Base-by-base conservation (phyloP, 2,113 vertebrate species). In the Platysteira castanea region DNA sequence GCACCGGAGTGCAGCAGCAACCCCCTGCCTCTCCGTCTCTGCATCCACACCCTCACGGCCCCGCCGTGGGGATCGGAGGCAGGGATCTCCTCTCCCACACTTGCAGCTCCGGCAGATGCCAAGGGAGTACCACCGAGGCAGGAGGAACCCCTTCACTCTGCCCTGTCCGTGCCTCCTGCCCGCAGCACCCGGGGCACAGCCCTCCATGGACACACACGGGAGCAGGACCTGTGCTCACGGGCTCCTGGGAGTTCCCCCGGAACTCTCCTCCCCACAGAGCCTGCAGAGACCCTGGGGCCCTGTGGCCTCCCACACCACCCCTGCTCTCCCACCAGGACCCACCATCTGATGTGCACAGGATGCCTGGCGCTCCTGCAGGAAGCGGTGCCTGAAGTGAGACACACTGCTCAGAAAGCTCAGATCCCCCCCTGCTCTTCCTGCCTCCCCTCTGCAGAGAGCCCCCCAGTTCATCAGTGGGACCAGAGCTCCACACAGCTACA, bases 1-100 rank as follows among this genome's bases (percentile, higher is more conserved):
- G 50, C 50, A 17, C 16, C 4, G 0, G 1, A 2, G 11, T 4
- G 12, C n/a, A 10, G 31, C 14, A 53, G 33, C 23, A 41, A 12
- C 0, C 0, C 7, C 24, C 23, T 0, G 1, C 35, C 52, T 60
- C 39, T 21, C 22, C 0, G 1, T n/a, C 47, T 13, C 41, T 41
- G 39, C 41, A 41, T 41, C 41, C 41, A 13, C 41, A 41, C 41
- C 41, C 41, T 41, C 41, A 41, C 41, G 13, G 41, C 46, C 31
- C 46, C n/a, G 41, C 26, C 0, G 0, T 2, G 15, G 3, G 20
- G 4, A 37, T 30, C 64, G 16, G 60, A 26, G 67, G 15, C n/a
- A 27, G 16, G 3, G 3, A 3, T 24, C 16, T 17, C n/a, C 37
- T 74, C 22, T 77, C 18, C n/a, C 26, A 7, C 14, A 2, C 0